Evolutionary conservation across 2,888 invertebrate species (phyloP), one percentile per base, ranked within the genome.

Genomic region (Hypomecis atomaria): DNA sequence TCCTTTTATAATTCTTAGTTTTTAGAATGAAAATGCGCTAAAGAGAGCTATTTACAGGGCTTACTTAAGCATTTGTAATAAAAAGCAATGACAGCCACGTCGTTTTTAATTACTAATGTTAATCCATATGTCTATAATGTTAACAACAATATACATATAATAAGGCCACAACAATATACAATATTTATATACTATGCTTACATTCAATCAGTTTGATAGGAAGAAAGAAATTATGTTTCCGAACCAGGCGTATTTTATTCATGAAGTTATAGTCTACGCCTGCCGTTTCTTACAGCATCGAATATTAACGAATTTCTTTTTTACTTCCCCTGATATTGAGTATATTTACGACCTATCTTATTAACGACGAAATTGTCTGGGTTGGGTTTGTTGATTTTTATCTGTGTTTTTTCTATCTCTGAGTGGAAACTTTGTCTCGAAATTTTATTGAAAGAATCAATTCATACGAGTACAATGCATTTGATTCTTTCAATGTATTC

Each of bases 241-340:
- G 52, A 54, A 37, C 53, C 58, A 50, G 58, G 43, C 48, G 58
- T 62, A 23, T 58, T 58, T 62, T 54, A 62, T 62, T 62, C 53
- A 62, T 62, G 53, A 53, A 62, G 37, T 62, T 58, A 58, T 58
- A 53, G 57, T 62, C 57, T 47, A 58, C 48, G 62, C 42, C 57
- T 44, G 58, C 48, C 62, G 53, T 58, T 47, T 43, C 47, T 62
- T 42, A 42, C 58, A 40, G 40, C 58, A 54, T 58, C 42, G 43
- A 62, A 62, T 62, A 62, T 62, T 58, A 48, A 62, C 42, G 58
- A 47, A 43, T 49, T 57, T 44, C 42, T 36, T 42, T 58, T 58
- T 58, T 47, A 40, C 33, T 47, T 37, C 47, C 11, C 42, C 11
- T 43, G 5, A 23, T 48, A 37, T 13, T 10, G 36, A 40, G 45